Percentiles rank a stretch among this genome's conserved stretches.
These are phyloP conservation scores for Alviniconcha marisindica DNA, from an alignment of 1,140 invertebrate genomes.

Conservation along the genomic window DNA sequence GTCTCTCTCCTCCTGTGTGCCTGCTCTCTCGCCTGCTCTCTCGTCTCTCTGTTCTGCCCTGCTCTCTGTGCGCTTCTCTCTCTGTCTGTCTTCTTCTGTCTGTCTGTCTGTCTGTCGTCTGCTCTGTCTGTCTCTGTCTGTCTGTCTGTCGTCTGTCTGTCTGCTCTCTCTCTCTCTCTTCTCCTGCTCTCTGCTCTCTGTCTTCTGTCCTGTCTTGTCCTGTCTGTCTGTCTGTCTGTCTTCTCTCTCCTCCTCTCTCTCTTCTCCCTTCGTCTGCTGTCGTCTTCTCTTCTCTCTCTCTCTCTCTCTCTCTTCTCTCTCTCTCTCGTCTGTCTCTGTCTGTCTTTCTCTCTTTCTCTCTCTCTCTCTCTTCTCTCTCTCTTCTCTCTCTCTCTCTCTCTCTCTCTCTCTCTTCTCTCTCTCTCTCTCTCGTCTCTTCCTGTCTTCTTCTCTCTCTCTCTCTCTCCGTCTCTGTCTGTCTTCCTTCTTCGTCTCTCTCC, in stretches of 20 bases:
- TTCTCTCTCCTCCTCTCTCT: too few species aligned
- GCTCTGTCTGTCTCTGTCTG: neutral
- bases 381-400: neutral
- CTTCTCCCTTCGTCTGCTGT: too few species aligned
- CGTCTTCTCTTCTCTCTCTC: neutral
- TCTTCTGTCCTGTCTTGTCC: neutral
- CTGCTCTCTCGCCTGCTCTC: too few species aligned
- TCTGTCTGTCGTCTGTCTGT: neutral
- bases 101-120: neutral
- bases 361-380: neutral
- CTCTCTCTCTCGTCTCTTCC: too few species aligned
- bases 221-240: neutral
- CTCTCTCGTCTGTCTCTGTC: constrained; percentile 16
- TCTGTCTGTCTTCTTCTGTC: neutral
- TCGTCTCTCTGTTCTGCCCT: too few species aligned
- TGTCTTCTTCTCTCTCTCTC: too few species aligned
- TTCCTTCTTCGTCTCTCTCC: too few species aligned
- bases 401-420: neutral
- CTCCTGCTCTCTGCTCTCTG: neutral
- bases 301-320: neutral
- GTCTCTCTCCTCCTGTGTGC: neutral
- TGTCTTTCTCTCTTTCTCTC: neutral
- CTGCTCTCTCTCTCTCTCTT: neutral
- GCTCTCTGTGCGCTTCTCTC: too few species aligned
- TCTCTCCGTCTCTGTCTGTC: too few species aligned